Percentiles rank a stretch among this genome's conserved stretches.
Conservation (phyloP, 1,140 invertebrate genomes). For the honey bee (Apis mellifera) region DNA sequence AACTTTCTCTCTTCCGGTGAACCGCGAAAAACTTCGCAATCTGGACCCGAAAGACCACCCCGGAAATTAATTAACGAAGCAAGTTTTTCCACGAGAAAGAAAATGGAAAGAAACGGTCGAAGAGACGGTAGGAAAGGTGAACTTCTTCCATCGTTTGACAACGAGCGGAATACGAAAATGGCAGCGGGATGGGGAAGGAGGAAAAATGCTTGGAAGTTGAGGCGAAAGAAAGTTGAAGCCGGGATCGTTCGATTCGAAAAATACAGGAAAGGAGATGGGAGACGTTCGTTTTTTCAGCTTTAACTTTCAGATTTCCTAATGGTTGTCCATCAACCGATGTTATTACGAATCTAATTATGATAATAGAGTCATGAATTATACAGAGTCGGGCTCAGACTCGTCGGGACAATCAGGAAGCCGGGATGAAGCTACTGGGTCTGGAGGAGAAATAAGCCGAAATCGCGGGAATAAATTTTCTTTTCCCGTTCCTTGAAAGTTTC, state of each 20-base stretch:
- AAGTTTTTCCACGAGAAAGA: constrained; percentile 33
- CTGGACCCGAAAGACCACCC: background rate
- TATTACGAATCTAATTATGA: constrained; percentile 53
- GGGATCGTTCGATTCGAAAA: constrained; percentile 18
- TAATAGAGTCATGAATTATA: constrained; percentile 52
- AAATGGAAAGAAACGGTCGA: background rate
- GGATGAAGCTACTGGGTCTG: background rate
- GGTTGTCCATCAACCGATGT: background rate
- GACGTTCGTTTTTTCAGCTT: constrained; percentile 13
- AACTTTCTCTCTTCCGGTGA: background rate
- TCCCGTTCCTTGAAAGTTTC: background rate
- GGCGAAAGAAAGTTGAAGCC: background rate
- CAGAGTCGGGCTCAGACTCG: background rate
- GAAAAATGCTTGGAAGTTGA: too few relatives aligned
- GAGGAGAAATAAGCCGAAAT: constrained; percentile 22
- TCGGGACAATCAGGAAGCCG: constrained; percentile 23
- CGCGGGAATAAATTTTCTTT: constrained; percentile 13
- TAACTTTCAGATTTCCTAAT: constrained; percentile 39
- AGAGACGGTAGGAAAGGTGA: background rate
- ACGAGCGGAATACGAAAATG: constrained; percentile 44
- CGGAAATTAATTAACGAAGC: constrained; percentile 57
- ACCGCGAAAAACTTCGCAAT: background rate
- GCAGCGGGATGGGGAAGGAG: background rate
- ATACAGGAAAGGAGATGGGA: background rate
- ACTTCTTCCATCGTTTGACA: background rate